Conservation (phyloP, 1,140 invertebrate species). For the Anastrepha obliqua region DNA sequence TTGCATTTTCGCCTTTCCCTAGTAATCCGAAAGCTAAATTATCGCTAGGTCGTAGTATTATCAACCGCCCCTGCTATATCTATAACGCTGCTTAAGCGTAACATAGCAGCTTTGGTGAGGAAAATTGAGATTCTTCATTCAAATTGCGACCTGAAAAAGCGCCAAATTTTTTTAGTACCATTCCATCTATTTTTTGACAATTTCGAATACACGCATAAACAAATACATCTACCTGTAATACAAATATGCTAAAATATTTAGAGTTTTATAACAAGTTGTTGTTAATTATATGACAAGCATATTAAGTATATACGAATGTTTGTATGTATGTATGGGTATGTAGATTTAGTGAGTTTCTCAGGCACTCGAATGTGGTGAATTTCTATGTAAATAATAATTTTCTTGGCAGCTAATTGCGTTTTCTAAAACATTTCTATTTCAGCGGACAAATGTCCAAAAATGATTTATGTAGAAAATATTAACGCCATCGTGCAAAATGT, state of each 20-base stretch:
- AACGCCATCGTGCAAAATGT: constrained; percentile 17
- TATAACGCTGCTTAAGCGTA: not conserved
- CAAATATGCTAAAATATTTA: not conserved
- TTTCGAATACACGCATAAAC: not conserved
- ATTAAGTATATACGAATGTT: not conserved
- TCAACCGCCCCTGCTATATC: not conserved
- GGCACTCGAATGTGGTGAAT: not conserved
- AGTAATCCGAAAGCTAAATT: too few species aligned
- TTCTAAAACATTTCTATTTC: constrained; percentile 1
- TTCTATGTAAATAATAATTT: not conserved
- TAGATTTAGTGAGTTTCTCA: not conserved
- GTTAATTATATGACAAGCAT: constrained; percentile 13
- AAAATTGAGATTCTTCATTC: not conserved
- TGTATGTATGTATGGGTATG: too few species aligned
- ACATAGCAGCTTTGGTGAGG: not conserved
- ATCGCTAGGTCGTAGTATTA: too few species aligned
- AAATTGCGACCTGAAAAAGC: not conserved
- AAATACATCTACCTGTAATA: not conserved
- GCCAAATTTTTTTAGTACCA: not conserved
- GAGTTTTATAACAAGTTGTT: not conserved
- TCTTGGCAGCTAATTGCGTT: not conserved
- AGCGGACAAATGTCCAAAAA: not conserved
- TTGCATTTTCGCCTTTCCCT: too few species aligned
- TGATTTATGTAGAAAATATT: not conserved
- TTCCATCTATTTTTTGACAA: not conserved